Percentiles rank a stretch among this genome's conserved stretches.
These are phyloP conservation scores for Tromatobia lineatoria DNA, from an alignment of 2,888 invertebrate species.

Conservation along the genomic window DNA sequence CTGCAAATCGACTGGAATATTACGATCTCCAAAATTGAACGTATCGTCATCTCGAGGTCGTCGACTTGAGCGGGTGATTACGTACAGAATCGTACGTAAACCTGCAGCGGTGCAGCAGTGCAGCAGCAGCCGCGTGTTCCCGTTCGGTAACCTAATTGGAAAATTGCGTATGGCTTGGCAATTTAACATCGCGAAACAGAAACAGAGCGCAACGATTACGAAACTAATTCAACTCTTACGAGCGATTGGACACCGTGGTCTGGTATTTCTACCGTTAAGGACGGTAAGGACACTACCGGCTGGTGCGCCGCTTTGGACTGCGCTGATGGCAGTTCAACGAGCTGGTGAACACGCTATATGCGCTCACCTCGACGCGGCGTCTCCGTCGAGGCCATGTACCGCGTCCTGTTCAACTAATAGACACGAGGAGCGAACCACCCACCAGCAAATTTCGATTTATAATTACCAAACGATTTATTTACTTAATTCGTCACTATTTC, in stretches of 20 bases:
- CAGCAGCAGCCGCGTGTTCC: slow-evolving; percentile 44
- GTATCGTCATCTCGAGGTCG: slow-evolving; percentile 15
- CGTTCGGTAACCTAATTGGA: slow-evolving; percentile 72
- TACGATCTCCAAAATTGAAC: neutral
- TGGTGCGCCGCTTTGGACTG: slow-evolving; percentile 24
- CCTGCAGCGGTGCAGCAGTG: neutral
- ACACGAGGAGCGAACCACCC: neutral
- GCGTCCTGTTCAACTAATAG: neutral
- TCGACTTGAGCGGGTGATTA: slow-evolving; percentile 50
- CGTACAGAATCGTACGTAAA: slow-evolving; percentile 27
- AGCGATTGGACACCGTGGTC: slow-evolving; percentile 62
- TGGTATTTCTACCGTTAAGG: slow-evolving; percentile 66
- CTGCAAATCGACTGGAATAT: neutral
- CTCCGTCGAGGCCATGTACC: neutral
- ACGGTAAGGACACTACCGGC: slow-evolving; percentile 62
- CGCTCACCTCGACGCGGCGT: neutral
- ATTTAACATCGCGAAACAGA: slow-evolving; percentile 71
- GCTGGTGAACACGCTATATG: neutral
- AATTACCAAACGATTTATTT: slow-evolving; percentile 25
- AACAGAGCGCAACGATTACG: slow-evolving; percentile 72
- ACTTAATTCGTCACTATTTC: neutral
- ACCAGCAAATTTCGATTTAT: slow-evolving; percentile 10
- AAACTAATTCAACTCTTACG: slow-evolving; percentile 71
- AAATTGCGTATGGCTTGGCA: slow-evolving; percentile 72
- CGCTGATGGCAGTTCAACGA: slow-evolving; percentile 11